phyloP scores from a whole-genome alignment of 2,113 vertebrate genomes.

The Rhynchopsitta pachyrhyncha region DNA sequence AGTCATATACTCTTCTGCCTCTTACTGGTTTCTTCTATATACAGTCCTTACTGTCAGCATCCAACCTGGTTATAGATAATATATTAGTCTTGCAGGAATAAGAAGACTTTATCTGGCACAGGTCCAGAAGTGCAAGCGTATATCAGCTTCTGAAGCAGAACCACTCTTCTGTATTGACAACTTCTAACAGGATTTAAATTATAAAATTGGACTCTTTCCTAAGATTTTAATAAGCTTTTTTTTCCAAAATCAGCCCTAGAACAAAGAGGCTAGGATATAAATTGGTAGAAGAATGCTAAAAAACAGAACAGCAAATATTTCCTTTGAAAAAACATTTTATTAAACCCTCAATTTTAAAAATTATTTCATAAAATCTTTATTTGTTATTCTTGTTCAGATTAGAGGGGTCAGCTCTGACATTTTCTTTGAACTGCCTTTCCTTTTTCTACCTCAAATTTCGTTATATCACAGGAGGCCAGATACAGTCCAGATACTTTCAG shows the following conservation, averaged over 20 bases:
- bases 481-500: neutral
- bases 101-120: neutral
- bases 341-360: neutral
- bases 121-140: neutral
- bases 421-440: neutral
- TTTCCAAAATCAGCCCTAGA: neutral
- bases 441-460: neutral
- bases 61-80: neutral
- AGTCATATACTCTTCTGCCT: neutral
- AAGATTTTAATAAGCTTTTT: neutral
- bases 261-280: neutral
- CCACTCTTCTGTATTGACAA: neutral
- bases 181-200: neutral
- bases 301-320: neutral
- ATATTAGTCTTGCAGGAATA: neutral
- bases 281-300: neutral
- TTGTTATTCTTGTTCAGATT: neutral
- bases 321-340: neutral
- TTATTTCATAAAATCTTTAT: neutral
- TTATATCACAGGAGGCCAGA: neutral
- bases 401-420: neutral
- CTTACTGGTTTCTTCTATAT: neutral
- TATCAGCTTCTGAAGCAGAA: neutral
- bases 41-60: neutral
- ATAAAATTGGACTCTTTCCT: neutral